Base-by-base conservation (phyloP, 2,888 invertebrate genomes). In the Papilio gigon region DNA sequence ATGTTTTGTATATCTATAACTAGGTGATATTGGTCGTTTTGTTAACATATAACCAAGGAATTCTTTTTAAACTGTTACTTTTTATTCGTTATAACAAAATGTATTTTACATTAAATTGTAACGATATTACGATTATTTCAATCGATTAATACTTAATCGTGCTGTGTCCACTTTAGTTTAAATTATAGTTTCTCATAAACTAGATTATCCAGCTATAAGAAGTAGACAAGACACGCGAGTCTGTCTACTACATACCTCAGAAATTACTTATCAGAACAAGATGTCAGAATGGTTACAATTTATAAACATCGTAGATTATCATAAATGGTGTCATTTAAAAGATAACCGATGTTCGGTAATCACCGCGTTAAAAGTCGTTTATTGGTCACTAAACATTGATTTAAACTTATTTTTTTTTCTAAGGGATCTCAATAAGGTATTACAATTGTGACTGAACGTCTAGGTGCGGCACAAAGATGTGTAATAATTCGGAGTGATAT, bases 401-500 rank as follows among this genome's bases (percentile, higher is more conserved):
- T n/a, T n/a, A n/a, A n/a, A n/a, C n/a, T n/a, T n/a, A n/a, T n/a
- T n/a, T n/a, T n/a, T n/a, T n/a, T n/a, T n/a, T n/a, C n/a, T n/a
- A n/a, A n/a, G n/a, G n/a, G n/a, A n/a, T n/a, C n/a, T n/a, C n/a
- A n/a, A n/a, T n/a, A n/a, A n/a, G n/a, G n/a, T n/a, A n/a, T n/a
- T n/a, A n/a, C n/a, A n/a, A n/a, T n/a, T n/a, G n/a, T n/a, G n/a
- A n/a, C n/a, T n/a, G n/a, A n/a, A n/a, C n/a, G n/a, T n/a, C n/a
- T n/a, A n/a, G n/a, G 12, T 25, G n/a, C 3, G 30, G 30, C 22
- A 47, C 9, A 11, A 35, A 22, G 4, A 0, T 4, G 33, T 67
- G 58, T n/a, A 22, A 27, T 75, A 71, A 73, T 59, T 50, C 17
- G 47, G 9, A 53, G 30, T 53, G 53, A 67, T 61, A 76, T 74